phyloP scores from a whole-genome alignment of 1,140 invertebrate genomes.

The Spodoptera litura region DNA sequence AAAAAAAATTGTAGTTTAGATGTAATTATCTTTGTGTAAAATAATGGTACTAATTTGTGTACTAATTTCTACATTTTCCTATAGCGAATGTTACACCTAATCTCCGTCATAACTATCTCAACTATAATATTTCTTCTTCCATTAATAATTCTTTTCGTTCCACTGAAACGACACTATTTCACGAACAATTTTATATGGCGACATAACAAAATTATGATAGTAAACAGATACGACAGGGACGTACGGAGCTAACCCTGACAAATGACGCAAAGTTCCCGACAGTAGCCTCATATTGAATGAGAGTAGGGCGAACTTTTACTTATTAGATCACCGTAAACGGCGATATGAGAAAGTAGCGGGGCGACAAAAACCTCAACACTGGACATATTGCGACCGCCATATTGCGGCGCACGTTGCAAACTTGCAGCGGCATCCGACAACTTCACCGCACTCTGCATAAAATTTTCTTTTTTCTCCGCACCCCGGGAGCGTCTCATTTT shows the following conservation, averaged over 20 bases:
- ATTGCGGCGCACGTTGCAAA: conserved; percentile 72
- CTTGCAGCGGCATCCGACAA: conserved; percentile 67
- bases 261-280: conserved; percentile 68
- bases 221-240: conserved; percentile 22
- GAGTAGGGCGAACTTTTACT: conserved; percentile 77
- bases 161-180: not conserved
- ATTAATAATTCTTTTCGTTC: not conserved
- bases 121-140: too few species aligned
- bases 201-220: not conserved
- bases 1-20: too few species aligned
- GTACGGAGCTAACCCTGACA: conserved; percentile 54
- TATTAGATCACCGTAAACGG: conserved; percentile 82
- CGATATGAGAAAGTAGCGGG: conserved; percentile 81
- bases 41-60: too few species aligned
- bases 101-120: too few species aligned
- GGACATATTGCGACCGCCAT: conserved; percentile 79
- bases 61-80: not conserved
- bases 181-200: conserved; percentile 18
- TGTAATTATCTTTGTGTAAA: too few species aligned
- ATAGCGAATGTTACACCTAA: too few species aligned
- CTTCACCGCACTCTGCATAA: conserved; percentile 67
- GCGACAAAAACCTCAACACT: conserved; percentile 75
- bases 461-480: conserved; percentile 65
- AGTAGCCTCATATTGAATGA: conserved; percentile 80
- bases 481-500: conserved; percentile 27